A percentile compares a stretch with the other conserved stretches of the same genome.
Conservation (phyloP, 1,140 invertebrate species). For the Uloborus diversus region DNA sequence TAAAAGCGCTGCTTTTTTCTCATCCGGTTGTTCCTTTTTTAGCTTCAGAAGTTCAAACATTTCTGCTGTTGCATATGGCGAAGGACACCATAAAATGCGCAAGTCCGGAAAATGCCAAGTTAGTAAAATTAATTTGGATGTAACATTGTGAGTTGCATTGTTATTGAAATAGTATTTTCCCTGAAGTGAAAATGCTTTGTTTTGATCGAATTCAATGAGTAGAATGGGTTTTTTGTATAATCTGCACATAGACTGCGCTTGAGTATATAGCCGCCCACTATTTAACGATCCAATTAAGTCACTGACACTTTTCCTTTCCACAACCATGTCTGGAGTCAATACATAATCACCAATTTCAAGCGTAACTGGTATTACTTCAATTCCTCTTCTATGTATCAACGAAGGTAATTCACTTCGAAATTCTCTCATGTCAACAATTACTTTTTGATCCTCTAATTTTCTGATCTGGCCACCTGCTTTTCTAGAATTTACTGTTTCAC, state of each 20-base stretch:
- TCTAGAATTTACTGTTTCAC: slow-evolving; percentile 62
- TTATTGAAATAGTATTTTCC: slow-evolving; percentile 55
- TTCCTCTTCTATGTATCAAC: slow-evolving; percentile 89
- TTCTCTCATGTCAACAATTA: slow-evolving; percentile 98
- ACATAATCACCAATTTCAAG: slow-evolving; percentile 97
- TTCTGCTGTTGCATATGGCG: slow-evolving; percentile 93
- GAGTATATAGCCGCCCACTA: slow-evolving; percentile 94
- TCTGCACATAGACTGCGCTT: slow-evolving; percentile 88
- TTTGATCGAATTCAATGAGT: slow-evolving; percentile 91
- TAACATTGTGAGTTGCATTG: slow-evolving; percentile 43
- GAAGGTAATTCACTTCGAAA: slow-evolving; percentile 96
- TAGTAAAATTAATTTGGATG: slow-evolving; percentile 74
- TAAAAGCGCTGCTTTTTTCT: slow-evolving; percentile 53
- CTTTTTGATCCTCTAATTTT: slow-evolving; percentile 57
- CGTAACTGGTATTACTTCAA: slow-evolving; percentile 92
- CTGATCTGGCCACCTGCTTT: slow-evolving; percentile 57
- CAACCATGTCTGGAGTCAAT: slow-evolving; percentile 92
- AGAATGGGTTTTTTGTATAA: slow-evolving; percentile 88
- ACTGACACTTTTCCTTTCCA: slow-evolving; percentile 96
- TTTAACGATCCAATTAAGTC: slow-evolving; percentile 97
- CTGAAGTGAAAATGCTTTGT: slow-evolving; percentile 56
- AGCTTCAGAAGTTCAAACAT: slow-evolving; percentile 82
- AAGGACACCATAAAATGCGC: slow-evolving; percentile 93
- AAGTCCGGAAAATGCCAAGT: slow-evolving; percentile 94
- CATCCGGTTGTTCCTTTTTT: slow-evolving; percentile 59